phyloP scores from a whole-genome alignment of 2,113 vertebrate species.

The Numenius arquata region DNA sequence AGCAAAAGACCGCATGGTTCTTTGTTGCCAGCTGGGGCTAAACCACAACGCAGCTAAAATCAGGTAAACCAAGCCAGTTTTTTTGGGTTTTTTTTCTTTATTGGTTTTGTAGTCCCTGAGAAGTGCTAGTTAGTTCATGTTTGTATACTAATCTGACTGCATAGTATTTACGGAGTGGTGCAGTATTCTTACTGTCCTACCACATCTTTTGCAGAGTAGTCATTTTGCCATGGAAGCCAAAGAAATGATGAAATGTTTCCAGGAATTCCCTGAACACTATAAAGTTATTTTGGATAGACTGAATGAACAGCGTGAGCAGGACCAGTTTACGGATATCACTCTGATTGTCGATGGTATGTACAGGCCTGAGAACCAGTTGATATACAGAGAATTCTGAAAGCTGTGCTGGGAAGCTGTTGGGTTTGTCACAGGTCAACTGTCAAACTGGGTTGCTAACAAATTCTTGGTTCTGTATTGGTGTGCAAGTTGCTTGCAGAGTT shows the following conservation, averaged over 20 bases:
- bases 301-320: constrained; percentile 92
- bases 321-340: constrained; percentile 99
- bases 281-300: constrained; percentile 97
- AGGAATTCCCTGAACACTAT: constrained; percentile 94
- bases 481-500: neutral
- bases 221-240: constrained; percentile 83
- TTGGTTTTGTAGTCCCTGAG: neutral
- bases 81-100: too few relatives aligned
- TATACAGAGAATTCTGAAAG: neutral
- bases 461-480: neutral
- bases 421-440: neutral
- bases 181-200: neutral
- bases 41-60: neutral
- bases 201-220: constrained; percentile 52
- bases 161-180: neutral
- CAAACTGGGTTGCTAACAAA: neutral
- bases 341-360: constrained; percentile 93
- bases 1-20: too few relatives aligned
- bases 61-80: neutral
- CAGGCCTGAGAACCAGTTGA: neutral
- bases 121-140: neutral
- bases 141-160: neutral
- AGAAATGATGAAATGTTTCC: constrained; percentile 79
- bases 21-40: too few relatives aligned
- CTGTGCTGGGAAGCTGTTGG: neutral